phyloP scores from a whole-genome alignment of 2,113 vertebrate genomes.

The Ceyx margarethae region DNA sequence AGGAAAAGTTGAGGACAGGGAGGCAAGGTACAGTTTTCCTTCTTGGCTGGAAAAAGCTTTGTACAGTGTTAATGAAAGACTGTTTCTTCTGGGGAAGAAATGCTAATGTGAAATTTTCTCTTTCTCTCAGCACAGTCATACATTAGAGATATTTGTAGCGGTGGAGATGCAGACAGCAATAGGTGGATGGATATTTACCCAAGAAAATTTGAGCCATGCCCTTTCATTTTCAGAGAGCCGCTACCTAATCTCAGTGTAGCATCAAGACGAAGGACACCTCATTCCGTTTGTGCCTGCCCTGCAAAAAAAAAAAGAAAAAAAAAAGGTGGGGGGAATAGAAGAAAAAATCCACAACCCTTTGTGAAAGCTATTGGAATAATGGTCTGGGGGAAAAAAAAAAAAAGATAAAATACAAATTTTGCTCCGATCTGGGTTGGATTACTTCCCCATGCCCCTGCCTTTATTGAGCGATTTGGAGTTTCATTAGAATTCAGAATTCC shows the following conservation, averaged over 20 bases:
- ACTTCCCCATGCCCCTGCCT: conserved; percentile 77
- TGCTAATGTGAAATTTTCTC: conserved; percentile 50
- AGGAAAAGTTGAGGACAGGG: neutral
- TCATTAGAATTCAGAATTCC: conserved; percentile 87
- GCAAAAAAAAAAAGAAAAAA: neutral
- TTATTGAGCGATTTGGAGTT: conserved; percentile 84
- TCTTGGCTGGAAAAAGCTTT: conserved; percentile 32
- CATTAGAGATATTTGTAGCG: conserved; percentile 57
- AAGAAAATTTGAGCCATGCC: conserved; percentile 74
- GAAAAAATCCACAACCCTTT: conserved; percentile 43
- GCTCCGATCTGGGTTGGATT: conserved; percentile 77
- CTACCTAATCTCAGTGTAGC: conserved; percentile 73
- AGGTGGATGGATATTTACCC: conserved; percentile 76
- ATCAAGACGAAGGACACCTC: conserved; percentile 76
- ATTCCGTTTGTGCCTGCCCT: conserved; percentile 59
- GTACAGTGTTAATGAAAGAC: conserved; percentile 40
- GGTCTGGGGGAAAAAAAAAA: neutral
- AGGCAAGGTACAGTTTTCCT: neutral
- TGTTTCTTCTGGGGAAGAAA: conserved; percentile 33
- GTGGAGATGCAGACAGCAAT: conserved; percentile 49
- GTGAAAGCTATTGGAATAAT: conserved; percentile 75
- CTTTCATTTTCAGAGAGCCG: conserved; percentile 75
- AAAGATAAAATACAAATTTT: conserved; percentile 81
- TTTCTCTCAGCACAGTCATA: neutral
- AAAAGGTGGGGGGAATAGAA: neutral